Conservation (phyloP, 2,113 vertebrate species). For the Fregata magnificens region DNA sequence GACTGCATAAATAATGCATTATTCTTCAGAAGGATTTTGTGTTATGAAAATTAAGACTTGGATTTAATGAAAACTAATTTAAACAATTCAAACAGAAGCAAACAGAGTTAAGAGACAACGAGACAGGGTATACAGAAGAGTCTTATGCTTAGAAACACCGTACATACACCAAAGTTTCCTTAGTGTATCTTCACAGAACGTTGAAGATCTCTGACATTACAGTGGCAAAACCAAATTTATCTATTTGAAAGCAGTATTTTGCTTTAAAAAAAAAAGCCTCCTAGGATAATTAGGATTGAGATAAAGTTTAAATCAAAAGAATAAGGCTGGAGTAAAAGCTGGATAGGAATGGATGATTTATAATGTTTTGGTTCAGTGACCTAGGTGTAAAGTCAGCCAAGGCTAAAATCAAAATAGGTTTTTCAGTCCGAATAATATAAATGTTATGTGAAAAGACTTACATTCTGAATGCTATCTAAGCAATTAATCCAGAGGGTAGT, state of each 20-base stretch:
- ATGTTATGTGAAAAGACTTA: constrained; percentile 36
- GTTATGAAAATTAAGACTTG: neutral
- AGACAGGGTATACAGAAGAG: neutral
- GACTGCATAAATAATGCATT: neutral
- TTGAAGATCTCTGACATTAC: neutral
- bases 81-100: neutral
- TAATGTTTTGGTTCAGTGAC: neutral
- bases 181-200: neutral
- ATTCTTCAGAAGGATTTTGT: neutral
- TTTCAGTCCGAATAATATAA: neutral
- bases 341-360: neutral
- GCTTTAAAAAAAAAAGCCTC: neutral
- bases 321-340: neutral
- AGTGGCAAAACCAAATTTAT: neutral
- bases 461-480: constrained; percentile 43
- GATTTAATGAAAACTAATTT: neutral
- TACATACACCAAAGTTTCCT: neutral
- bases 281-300: neutral
- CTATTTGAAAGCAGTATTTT: neutral
- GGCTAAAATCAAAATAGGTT: constrained; percentile 25
- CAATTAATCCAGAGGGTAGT: constrained; percentile 46
- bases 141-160: neutral
- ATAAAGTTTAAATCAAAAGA: neutral
- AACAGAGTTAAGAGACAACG: neutral
- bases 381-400: constrained; percentile 44